Evolutionary conservation across 2,113 vertebrate species (phyloP), one percentile per base, ranked within the genome.

Genomic region (Burhinus oedicnemus): DNA sequence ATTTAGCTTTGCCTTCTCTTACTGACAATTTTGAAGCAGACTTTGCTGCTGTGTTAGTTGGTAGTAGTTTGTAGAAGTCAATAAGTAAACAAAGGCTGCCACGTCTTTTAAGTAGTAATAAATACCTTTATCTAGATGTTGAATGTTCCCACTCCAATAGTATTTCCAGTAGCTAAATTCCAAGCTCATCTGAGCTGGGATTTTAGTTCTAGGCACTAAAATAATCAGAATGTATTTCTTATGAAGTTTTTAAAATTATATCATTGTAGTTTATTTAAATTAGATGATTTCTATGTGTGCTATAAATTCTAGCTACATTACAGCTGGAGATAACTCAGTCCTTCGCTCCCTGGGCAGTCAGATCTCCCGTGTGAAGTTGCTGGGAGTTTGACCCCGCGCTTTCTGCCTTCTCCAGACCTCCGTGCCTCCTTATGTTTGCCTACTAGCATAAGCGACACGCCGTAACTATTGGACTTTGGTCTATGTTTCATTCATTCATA

Each of bases 1-100:
- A 55, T 52, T 88, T 94, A 78, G 68, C 68, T 93, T 80, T 45
- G 8, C 71, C n/a, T 69, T 81, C 66, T 85, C 38, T 64, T 77
- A 30, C 49, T 49, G 74, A 61, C 71, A 45, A 15, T 78, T 71
- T 36, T 80, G 74, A 80, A 47, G 66, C 77, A 84, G 64, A 44
- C 36, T 74, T 91, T 76, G n/a, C 52, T 69, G 83, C 23, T 88
- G 9, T 89, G 26, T 66, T 84, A 52, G 42, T 42, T 83, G 54
- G 13, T 80, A 60, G 20, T n/a, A 75, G 29, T 54, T 16, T 55
- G n/a, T 92, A n/a, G 51, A 81, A 80, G 32, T 57, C 69, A 47
- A 1, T 64, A 52, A 77, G 51, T 25, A 61, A 93, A 60, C 8
- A 69, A 81, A 91, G 64, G 9, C 83, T 84, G 11, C 25, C 23